Conservation (phyloP, 2,797 vertebrate genomes). For the Pangasius mekongensis region DNA sequence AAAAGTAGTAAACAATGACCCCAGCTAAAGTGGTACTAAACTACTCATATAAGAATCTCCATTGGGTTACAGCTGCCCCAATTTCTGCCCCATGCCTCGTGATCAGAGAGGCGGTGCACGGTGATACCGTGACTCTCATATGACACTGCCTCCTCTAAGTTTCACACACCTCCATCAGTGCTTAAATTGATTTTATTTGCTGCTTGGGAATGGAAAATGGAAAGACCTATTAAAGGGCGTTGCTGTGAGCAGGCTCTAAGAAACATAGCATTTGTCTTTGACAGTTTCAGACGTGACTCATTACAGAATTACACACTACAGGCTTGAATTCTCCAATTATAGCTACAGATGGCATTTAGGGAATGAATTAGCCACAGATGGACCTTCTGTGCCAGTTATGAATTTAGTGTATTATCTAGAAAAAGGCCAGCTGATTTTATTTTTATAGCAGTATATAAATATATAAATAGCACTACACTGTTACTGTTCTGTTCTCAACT, state of each 20-base stretch:
- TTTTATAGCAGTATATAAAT: background rate
- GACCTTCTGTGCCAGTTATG: background rate
- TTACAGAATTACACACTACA: slow-evolving; percentile 22
- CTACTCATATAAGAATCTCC: background rate
- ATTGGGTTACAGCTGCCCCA: background rate
- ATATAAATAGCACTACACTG: background rate
- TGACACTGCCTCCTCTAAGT: background rate
- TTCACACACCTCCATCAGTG: slow-evolving; percentile 1
- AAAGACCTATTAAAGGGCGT: background rate
- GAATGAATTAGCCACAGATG: slow-evolving; percentile 20
- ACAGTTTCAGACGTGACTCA: background rate
- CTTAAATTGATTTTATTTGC: slow-evolving; percentile 44
- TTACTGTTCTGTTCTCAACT: background rate
- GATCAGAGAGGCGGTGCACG: background rate
- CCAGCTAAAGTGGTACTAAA: background rate
- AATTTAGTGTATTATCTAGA: background rate
- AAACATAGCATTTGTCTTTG: slow-evolving; percentile 32
- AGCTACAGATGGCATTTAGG: slow-evolving; percentile 17
- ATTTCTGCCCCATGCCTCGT: background rate
- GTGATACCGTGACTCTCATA: background rate
- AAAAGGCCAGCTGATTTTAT: background rate
- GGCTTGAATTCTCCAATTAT: background rate
- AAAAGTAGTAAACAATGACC: background rate
- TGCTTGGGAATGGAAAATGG: background rate
- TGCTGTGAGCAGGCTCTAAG: slow-evolving; percentile 1